These are phyloP conservation scores for Drosophila pegasa DNA, from an alignment of 2,888 invertebrate genomes.

Conservation along the genomic window DNA sequence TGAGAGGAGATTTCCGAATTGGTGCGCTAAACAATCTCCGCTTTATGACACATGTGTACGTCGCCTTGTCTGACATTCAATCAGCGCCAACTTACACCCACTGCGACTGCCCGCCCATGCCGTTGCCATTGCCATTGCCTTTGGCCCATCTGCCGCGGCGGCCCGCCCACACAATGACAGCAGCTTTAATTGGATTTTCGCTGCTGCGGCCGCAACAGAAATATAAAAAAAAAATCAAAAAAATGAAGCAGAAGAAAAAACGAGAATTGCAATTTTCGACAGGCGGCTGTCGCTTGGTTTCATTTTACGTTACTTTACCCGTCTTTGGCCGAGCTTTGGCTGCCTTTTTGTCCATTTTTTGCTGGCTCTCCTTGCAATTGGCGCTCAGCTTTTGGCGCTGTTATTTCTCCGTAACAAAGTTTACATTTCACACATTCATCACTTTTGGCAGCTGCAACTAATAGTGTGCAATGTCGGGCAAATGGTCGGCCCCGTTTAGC, in stretches of 20 bases:
- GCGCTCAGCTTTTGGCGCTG: constrained; percentile 69
- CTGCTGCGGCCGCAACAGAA: constrained; percentile 60
- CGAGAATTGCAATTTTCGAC: constrained; percentile 79
- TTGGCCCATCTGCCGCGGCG: constrained; percentile 21
- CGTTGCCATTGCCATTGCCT: constrained; percentile 7
- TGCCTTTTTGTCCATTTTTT: constrained; percentile 34
- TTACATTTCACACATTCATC: constrained; percentile 81
- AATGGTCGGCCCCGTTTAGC: constrained; percentile 70
- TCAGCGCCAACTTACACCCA: constrained; percentile 57
- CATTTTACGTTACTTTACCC: constrained; percentile 62
- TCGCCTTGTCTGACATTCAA: constrained; percentile 75
- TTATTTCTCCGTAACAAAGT: constrained; percentile 79
- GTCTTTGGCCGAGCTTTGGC: constrained; percentile 54
- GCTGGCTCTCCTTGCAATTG: constrained; percentile 65
- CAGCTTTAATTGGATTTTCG: constrained; percentile 80
- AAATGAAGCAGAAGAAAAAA: constrained; percentile 11
- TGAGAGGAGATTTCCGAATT: constrained; percentile 16
- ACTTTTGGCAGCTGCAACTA: constrained; percentile 81
- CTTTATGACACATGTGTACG: constrained; percentile 78
- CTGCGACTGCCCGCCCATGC: neutral
- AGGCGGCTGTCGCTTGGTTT: constrained; percentile 74
- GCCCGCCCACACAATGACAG: constrained; percentile 74
- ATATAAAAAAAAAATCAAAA: constrained; percentile 30
- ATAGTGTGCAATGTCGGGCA: constrained; percentile 77
- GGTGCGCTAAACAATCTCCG: constrained; percentile 69